Evolutionary conservation across 35 echinoderm and acorn worm species (phyloP), one percentile per base, ranked within the genome.

Genomic region (Antedon bifida): DNA sequence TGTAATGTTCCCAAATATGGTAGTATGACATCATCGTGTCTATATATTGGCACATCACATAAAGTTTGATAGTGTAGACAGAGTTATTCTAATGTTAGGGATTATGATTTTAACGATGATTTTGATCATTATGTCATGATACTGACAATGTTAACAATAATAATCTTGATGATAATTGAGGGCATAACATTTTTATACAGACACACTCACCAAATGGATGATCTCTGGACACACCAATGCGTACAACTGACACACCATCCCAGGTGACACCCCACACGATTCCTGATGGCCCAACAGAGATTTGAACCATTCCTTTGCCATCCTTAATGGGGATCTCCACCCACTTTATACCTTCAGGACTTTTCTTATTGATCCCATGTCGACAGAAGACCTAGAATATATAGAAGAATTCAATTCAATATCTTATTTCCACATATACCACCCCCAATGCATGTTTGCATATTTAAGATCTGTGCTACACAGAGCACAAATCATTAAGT

Each of bases 221-320:
- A 26, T 99, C 95, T 39, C 91, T 82, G 16, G 95, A 99, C 9
- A 92, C 90, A 39, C 88, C 87, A n/a, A 78, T 88, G 21, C 95
- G 89, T 13, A 99, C 88, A 2, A 90, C 88, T 21, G 84, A 91
- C 46, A 78, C 78, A 13, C 95, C 95, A 82, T 99, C 95, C 91
- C 87, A 91, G 11, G 90, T 92, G n/a, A 99, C 95, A 31, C 80
- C 88, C 95, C 95, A 99, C 44, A 99, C 90, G 14, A 90, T 84
- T 51, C 95, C 95, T 30, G 90, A 86, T 32, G 95, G 95, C 21
- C 91, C 87, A 0, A 93, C 88, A 55, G 90, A 99, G 30, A 92
- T 85, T 78, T 99, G 95, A 1, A 90, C 36, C 32, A 99, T 36
- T 21, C 82, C 88, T 35, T 90, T 92, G 33, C 86, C 87, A 29